These are phyloP conservation scores for Muscidifurax raptorellus DNA, from an alignment of 1,140 invertebrate species.

Conservation along the genomic window DNA sequence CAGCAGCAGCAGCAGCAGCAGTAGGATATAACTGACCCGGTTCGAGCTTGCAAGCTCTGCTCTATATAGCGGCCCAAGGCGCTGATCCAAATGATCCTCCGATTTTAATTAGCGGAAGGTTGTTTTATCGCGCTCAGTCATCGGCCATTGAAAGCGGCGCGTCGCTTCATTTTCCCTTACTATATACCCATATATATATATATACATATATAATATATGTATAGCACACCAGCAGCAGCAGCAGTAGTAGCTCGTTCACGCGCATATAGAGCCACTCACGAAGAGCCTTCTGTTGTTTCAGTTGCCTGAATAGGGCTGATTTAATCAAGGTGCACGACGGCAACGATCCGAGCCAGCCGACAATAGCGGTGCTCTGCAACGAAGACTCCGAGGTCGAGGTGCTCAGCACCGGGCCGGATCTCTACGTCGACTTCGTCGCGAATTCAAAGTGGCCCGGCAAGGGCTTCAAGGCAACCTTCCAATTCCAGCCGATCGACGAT, in stretches of 20 bases:
- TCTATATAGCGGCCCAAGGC: background rate
- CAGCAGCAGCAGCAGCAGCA: no score
- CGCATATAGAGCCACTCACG: background rate
- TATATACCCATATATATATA: background rate
- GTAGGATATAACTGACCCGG: background rate
- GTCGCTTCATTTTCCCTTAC: background rate
- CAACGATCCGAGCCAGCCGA: slow-evolving; percentile 78
- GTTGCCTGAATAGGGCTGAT: slow-evolving; percentile 87
- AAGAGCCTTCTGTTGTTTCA: slow-evolving; percentile 71
- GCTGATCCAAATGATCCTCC: slow-evolving; percentile 16
- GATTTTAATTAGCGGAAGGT: slow-evolving; percentile 8
- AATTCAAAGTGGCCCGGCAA: slow-evolving; percentile 88
- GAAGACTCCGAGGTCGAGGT: slow-evolving; percentile 85
- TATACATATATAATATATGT: no score
- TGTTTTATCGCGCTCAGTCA: slow-evolving; percentile 8
- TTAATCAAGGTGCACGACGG: slow-evolving; percentile 89
- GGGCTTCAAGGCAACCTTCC: slow-evolving; percentile 89
- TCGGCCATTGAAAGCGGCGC: background rate
- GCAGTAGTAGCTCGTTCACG: background rate
- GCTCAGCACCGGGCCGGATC: slow-evolving; percentile 85
- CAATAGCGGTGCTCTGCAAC: slow-evolving; percentile 89
- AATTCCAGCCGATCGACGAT: slow-evolving; percentile 83
- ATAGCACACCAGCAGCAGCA: no score
- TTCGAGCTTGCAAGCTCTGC: background rate
- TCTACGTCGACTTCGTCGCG: slow-evolving; percentile 88